Percentiles rank a stretch among this genome's conserved stretches.
Conservation (phyloP, 1,140 invertebrate genomes). For the Tenebrio molitor region DNA sequence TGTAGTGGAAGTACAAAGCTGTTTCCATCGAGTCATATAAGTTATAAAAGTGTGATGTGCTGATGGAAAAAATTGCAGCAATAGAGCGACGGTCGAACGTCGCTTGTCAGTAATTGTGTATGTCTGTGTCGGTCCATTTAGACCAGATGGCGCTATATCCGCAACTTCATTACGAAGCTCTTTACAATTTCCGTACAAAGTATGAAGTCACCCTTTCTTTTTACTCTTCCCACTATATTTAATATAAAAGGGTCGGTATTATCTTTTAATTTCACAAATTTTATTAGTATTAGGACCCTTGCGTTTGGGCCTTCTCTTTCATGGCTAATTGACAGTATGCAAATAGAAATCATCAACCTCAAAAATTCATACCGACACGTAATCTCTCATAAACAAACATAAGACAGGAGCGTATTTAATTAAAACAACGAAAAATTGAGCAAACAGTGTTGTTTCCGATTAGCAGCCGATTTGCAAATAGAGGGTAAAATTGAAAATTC, state of each 20-base stretch:
- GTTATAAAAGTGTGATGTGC: slow-evolving; percentile 3
- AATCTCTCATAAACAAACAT: too few species aligned
- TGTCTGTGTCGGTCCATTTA: slow-evolving; percentile 51
- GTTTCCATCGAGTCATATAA: slow-evolving; percentile 21
- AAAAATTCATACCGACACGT: not conserved
- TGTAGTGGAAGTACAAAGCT: slow-evolving; percentile 25
- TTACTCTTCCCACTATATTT: slow-evolving; percentile 7
- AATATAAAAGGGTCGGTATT: slow-evolving; percentile 9
- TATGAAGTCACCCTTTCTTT: slow-evolving; percentile 40
- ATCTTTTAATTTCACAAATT: slow-evolving; percentile 35
- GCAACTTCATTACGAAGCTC: slow-evolving; percentile 52
- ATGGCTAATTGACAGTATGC: not conserved
- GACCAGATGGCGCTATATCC: slow-evolving; percentile 52
- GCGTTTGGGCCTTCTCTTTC: not conserved
- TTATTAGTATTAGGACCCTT: slow-evolving; percentile 14
- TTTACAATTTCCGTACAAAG: slow-evolving; percentile 50
- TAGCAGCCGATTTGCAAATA: too few species aligned
- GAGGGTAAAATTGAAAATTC: too few species aligned
- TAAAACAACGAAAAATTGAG: too few species aligned
- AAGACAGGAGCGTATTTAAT: too few species aligned
- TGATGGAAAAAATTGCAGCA: slow-evolving; percentile 28
- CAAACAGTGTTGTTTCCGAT: too few species aligned
- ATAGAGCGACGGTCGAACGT: slow-evolving; percentile 23
- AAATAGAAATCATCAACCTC: not conserved
- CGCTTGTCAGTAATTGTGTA: slow-evolving; percentile 50